Conservation (phyloP, 2,797 vertebrate species). For the Alosa sapidissima region DNA sequence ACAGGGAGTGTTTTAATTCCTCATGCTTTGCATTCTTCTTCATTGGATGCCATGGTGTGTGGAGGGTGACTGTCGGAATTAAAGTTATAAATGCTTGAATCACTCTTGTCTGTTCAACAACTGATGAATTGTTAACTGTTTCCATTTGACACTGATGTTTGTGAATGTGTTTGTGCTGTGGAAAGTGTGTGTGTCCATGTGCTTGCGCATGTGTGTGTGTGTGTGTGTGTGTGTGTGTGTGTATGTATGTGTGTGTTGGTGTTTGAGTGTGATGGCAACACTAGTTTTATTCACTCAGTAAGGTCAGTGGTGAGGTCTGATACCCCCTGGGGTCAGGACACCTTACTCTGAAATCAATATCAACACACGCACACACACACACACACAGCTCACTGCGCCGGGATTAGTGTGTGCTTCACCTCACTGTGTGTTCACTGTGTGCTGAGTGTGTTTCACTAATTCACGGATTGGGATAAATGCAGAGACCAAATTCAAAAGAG, state of each 20-base stretch:
- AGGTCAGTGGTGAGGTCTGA: slow-evolving; percentile 53
- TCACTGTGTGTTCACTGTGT: too few relatives aligned
- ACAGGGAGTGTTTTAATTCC: slow-evolving; percentile 30
- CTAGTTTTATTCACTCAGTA: slow-evolving; percentile 36
- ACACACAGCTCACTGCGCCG: background rate
- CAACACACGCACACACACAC: background rate
- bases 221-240: slow-evolving; percentile 8
- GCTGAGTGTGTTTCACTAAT: too few relatives aligned
- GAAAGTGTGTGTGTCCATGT: background rate
- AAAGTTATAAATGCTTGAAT: background rate
- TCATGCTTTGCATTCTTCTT: background rate
- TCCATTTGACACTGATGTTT: background rate
- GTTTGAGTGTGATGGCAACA: slow-evolving; percentile 2
- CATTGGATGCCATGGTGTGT: background rate
- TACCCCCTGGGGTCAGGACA: slow-evolving; percentile 49
- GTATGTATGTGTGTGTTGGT: slow-evolving; percentile 24
- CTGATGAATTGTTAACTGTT: background rate
- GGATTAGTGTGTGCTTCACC: too few relatives aligned
- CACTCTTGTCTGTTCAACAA: background rate
- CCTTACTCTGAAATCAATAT: slow-evolving; percentile 37
- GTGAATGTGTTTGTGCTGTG: background rate
- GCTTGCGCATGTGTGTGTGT: background rate
- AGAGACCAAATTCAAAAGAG: too few relatives aligned
- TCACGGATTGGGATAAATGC: too few relatives aligned
- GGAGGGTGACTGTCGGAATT: background rate